A percentile compares a stretch with the other conserved stretches of the same genome.
Conservation (phyloP, 2,797 vertebrate genomes). For the Setipinna tenuifilis region DNA sequence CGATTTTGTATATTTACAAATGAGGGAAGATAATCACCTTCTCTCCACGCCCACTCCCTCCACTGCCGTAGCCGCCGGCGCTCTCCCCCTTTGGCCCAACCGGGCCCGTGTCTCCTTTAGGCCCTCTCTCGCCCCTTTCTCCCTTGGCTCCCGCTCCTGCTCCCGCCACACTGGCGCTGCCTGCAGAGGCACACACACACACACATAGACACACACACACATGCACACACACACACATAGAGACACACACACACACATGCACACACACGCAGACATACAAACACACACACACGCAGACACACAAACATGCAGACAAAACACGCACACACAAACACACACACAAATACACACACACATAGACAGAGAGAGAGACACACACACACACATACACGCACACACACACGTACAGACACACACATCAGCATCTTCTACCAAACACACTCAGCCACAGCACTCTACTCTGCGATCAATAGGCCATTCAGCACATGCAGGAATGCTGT, state of each 20-base stretch:
- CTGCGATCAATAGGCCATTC: neutral
- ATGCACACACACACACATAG: slow-evolving; percentile 30
- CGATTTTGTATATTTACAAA: neutral
- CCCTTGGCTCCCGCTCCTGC: slow-evolving; percentile 61
- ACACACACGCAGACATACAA: too few relatives aligned
- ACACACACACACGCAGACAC: too few relatives aligned
- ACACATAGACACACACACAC: slow-evolving; percentile 26
- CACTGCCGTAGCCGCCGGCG: slow-evolving; percentile 50
- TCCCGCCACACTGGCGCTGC: neutral
- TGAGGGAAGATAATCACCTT: neutral
- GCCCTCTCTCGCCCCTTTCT: slow-evolving; percentile 76
- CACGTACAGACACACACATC: too few relatives aligned
- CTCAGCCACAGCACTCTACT: neutral
- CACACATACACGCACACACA: too few relatives aligned
- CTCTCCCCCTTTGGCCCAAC: slow-evolving; percentile 81
- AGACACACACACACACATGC: too few relatives aligned
- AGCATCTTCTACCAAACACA: neutral
- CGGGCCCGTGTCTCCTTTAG: slow-evolving; percentile 73
- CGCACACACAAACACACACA: too few relatives aligned
- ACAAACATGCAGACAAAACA: too few relatives aligned
- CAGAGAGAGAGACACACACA: too few relatives aligned
- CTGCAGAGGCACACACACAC: neutral
- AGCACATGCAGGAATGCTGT: neutral
- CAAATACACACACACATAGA: too few relatives aligned
- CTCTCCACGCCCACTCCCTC: slow-evolving; percentile 55